Base-by-base conservation (phyloP, 2,797 vertebrate species). In the Catamblyrhynchus diadema region DNA sequence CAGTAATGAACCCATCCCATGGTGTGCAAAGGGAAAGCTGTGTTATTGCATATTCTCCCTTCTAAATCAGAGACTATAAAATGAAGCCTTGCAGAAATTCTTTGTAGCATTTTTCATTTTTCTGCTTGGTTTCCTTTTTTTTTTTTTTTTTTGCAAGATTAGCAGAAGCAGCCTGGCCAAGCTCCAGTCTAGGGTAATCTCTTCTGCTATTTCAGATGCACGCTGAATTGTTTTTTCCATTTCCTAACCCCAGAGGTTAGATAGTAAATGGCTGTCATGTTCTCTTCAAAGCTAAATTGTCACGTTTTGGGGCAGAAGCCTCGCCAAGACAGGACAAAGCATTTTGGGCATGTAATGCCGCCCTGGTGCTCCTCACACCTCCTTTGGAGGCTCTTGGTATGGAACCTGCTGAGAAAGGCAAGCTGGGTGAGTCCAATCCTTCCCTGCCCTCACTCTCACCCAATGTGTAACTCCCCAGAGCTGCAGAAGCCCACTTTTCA, bases 191-290 rank as follows among this genome's bases (percentile, higher is more conserved):
- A 89, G 81, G 56, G 37, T 82, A 93, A 95, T 95, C 53, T 80
- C 66, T 89, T 89, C 81, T 92, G 60, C 86, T 94, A 44, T 71
- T 94, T 94, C 78, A 74, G 69, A 87, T 87, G 79, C 44, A 84
- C 32, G 37, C 45, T 83, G 75, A 47, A 81, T 89, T 92, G 80
- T 90, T 86, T 88, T 86, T 86, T 79, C 79, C 54, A 94, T 50
- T 85, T 88, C 79, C 81, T 72, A 85, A 41, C 22, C 32, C 32
- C 81, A 95, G 62, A 35, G 75, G 72, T 92, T 90, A 77, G 44
- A 32, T 81, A 48, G 81, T 48, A 88, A 93, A 88, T n/a, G 44
- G 59, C 20, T 88, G 50, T 77, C 44, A 44, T 37, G 62, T 79
- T 93, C 84, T 77, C 45, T 83, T 88, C 74, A 66, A 75, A 57